Conservation (phyloP, 2,113 vertebrate genomes). For the Chelonoidis abingdonii region DNA sequence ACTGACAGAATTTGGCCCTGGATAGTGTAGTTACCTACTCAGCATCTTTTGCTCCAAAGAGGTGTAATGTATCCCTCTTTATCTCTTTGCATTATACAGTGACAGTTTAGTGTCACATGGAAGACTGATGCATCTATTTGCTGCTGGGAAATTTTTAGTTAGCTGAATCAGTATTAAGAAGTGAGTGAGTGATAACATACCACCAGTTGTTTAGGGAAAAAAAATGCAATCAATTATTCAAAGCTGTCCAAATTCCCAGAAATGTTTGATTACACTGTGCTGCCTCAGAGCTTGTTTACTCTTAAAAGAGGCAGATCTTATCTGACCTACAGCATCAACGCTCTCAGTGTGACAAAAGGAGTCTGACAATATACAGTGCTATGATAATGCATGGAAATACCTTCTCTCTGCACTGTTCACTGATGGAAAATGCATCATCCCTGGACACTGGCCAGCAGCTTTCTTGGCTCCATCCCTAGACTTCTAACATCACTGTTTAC, state of each 20-base stretch:
- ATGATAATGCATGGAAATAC: neutral
- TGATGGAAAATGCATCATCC: neutral
- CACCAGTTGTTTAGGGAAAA: conserved; percentile 37
- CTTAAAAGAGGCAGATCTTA: neutral
- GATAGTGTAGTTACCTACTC: neutral
- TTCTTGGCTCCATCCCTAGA: neutral
- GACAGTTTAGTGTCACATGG: neutral
- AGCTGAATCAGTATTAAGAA: neutral
- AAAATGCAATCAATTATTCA: conserved; percentile 43
- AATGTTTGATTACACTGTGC: neutral
- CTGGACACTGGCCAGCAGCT: neutral
- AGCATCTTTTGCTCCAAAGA: conserved; percentile 39
- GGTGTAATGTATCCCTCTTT: neutral
- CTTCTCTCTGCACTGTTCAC: neutral
- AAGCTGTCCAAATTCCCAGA: conserved; percentile 46
- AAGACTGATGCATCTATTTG: neutral
- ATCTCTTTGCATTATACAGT: neutral
- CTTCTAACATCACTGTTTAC: neutral
- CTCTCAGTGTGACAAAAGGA: neutral
- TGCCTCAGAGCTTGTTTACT: conserved; percentile 7
- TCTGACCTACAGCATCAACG: neutral
- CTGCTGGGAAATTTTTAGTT: neutral
- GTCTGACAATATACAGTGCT: rapidly evolving
- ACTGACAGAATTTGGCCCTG: conserved; percentile 10
- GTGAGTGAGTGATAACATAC: neutral